These are phyloP conservation scores for Dynastes maya DNA, from an alignment of 2,888 invertebrate genomes.

Conservation along the genomic window DNA sequence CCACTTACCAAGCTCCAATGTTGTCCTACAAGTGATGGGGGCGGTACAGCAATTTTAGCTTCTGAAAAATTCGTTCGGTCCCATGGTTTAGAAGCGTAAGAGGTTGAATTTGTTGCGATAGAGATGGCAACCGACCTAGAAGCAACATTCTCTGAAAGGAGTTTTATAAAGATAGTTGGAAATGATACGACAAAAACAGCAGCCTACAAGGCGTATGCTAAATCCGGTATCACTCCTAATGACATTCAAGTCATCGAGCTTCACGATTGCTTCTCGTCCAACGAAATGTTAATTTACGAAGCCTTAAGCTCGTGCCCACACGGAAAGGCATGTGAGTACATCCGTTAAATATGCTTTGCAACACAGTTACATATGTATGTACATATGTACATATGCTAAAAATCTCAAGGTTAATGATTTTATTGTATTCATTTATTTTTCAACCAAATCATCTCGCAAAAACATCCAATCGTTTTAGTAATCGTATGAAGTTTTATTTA, in stretches of 20 bases:
- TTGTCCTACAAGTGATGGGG: slow-evolving; percentile 98
- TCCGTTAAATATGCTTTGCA: slow-evolving; percentile 91
- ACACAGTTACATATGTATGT: slow-evolving; percentile 78
- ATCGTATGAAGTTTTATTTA: too few species aligned
- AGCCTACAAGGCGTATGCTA: slow-evolving; percentile 82
- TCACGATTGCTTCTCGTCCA: slow-evolving; percentile 98
- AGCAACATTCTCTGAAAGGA: slow-evolving; percentile 86
- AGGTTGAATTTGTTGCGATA: slow-evolving; percentile 97
- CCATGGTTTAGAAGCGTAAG: slow-evolving; percentile 86
- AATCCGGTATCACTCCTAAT: slow-evolving; percentile 81
- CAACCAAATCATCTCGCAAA: too few species aligned
- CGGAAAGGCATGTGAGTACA: slow-evolving; percentile 92
- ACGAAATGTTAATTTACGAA: slow-evolving; percentile 97
- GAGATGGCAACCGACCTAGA: slow-evolving; percentile 96
- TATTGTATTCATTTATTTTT: too few species aligned
- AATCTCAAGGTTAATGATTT: too few species aligned
- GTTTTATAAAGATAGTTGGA: slow-evolving; percentile 88
- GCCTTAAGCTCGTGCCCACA: slow-evolving; percentile 93
- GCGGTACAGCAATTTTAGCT: slow-evolving; percentile 92
- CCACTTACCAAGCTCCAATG: slow-evolving; percentile 97
- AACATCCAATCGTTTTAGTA: too few species aligned
- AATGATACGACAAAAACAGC: slow-evolving; percentile 94
- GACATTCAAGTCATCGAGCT: slow-evolving; percentile 96
- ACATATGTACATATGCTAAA: too few species aligned
- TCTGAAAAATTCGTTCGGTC: slow-evolving; percentile 92